Percentiles rank a stretch among this genome's conserved stretches.
phyloP scores from a whole-genome alignment of 2,113 vertebrate species.

The Pteropus alecto region DNA sequence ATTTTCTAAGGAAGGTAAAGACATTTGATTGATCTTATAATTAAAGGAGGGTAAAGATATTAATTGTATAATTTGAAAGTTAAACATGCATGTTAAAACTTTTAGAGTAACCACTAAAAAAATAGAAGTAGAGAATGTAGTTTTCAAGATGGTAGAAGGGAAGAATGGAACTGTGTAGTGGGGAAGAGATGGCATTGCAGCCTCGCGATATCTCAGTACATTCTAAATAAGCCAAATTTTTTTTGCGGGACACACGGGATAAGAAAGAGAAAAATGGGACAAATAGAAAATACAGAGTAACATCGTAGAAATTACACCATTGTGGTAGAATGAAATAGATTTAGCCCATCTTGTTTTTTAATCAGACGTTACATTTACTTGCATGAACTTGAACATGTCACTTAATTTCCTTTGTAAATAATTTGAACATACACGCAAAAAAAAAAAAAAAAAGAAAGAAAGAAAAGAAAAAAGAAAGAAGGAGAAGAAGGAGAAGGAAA shows the following conservation, averaged over 20 bases:
- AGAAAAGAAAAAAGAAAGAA: too few species aligned
- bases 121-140: not conserved
- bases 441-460: too few species aligned
- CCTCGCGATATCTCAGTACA: not conserved
- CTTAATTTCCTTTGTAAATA: not conserved
- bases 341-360: not conserved
- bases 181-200: accelerated
- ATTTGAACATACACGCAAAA: not conserved
- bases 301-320: not conserved
- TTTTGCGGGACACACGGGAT: too few species aligned
- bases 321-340: not conserved
- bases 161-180: too few species aligned
- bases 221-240: not conserved
- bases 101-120: not conserved
- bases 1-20: not conserved
- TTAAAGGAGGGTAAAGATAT: not conserved
- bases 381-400: not conserved
- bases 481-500: too few species aligned
- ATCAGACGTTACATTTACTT: not conserved
- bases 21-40: not conserved
- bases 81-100: not conserved
- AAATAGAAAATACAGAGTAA: not conserved
- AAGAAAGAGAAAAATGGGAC: not conserved
- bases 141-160: not conserved
- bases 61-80: not conserved